Evolutionary conservation across 2,113 vertebrate species (phyloP).

Genomic region (Sylvicapra grimmia): DNA sequence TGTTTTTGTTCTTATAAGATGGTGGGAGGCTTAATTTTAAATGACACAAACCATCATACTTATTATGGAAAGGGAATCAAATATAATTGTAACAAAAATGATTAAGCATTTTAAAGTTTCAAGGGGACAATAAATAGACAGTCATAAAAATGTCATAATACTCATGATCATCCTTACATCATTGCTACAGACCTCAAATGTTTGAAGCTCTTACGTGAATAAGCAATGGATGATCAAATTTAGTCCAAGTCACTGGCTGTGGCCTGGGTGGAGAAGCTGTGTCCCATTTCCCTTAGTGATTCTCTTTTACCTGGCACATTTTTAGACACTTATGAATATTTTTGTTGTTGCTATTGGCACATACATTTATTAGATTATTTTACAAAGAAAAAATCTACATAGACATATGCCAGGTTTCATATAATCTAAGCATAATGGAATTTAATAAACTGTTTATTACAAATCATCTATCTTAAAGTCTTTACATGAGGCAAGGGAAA

Average conservation of each 20-base stretch:
- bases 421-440: neutral
- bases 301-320: neutral
- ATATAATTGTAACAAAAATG: neutral
- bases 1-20: constrained; percentile 23
- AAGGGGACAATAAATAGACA: neutral
- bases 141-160: neutral
- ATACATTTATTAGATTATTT: neutral
- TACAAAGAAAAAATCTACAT: neutral
- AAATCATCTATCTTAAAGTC: neutral
- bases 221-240: neutral
- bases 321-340: neutral
- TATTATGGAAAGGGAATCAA: constrained; percentile 28
- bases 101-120: constrained; percentile 10
- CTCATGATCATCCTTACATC: neutral
- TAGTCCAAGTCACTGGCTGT: neutral
- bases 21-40: neutral
- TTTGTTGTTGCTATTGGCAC: neutral
- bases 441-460: neutral
- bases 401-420: neutral
- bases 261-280: neutral
- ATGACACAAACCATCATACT: neutral
- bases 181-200: neutral
- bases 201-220: neutral
- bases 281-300: neutral
- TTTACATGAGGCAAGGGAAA: neutral